These are phyloP conservation scores for Tonatia bakeri DNA, from an alignment of 2,113 vertebrate species.

Conservation along the genomic window DNA sequence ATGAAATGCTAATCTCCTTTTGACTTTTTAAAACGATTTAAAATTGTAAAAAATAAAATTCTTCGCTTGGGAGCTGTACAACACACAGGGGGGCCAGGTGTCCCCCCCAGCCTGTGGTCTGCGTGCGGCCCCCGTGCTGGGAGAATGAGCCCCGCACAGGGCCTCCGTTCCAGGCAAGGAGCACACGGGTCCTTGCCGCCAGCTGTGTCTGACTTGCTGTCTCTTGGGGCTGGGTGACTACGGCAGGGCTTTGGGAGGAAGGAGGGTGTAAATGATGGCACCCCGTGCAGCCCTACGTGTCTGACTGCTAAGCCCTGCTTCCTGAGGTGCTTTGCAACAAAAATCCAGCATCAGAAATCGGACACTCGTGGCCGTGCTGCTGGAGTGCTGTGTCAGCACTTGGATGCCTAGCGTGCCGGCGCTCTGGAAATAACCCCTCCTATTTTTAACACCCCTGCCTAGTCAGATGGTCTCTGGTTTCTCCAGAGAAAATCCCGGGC, in stretches of 20 bases:
- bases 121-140: not conserved
- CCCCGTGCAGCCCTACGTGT: fast-evolving
- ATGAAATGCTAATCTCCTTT: not conserved
- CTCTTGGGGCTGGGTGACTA: not conserved
- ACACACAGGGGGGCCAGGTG: fast-evolving
- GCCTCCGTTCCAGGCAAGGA: too few relatives aligned
- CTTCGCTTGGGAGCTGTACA: not conserved
- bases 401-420: fast-evolving
- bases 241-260: not conserved
- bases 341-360: not conserved
- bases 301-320: not conserved
- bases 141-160: fast-evolving
- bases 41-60: not conserved
- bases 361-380: not conserved
- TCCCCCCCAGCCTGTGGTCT: not conserved
- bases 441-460: conserved; percentile 63
- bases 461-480: conserved; percentile 38
- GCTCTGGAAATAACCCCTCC: conserved; percentile 48
- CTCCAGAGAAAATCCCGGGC: not conserved
- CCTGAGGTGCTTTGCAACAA: not conserved
- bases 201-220: fast-evolving
- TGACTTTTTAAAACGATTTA: not conserved
- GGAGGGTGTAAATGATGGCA: fast-evolving
- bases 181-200: fast-evolving
- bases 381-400: not conserved